A percentile compares a stretch with the other conserved stretches of the same genome.
phyloP scores from a whole-genome alignment of 2,113 vertebrate species.

The Rhineura floridana region DNA sequence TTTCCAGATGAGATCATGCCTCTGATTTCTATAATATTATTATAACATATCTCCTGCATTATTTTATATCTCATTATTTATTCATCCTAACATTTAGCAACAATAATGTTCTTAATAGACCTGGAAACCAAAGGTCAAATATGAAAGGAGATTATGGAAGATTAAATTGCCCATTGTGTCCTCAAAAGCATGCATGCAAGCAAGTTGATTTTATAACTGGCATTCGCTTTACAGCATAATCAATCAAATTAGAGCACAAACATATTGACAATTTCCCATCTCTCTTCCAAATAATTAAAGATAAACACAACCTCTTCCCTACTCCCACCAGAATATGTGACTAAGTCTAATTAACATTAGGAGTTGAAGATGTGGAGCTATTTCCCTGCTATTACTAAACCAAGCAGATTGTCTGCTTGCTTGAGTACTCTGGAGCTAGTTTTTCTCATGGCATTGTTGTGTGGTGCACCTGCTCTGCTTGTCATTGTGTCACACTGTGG shows the following conservation, averaged over 20 bases:
- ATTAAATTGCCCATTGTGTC: conserved; percentile 24
- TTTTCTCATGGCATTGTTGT: not conserved
- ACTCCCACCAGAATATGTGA: not conserved
- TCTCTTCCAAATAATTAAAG: conserved; percentile 26
- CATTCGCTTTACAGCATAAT: not conserved
- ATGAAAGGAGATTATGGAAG: not conserved
- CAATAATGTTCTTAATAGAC: not conserved
- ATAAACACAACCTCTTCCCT: conserved; percentile 10
- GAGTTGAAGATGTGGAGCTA: not conserved
- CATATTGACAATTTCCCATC: conserved; percentile 12
- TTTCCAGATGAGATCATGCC: conserved; percentile 1
- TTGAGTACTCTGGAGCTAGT: not conserved
- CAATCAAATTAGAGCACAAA: not conserved
- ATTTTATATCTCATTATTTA: conserved; percentile 27
- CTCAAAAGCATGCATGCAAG: not conserved
- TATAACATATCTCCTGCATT: not conserved
- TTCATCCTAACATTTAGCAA: conserved; percentile 11
- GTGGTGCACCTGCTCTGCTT: not conserved
- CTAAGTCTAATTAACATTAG: not conserved
- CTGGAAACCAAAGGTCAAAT: conserved; percentile 9
- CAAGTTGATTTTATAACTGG: not conserved
- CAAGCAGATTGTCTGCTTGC: not conserved
- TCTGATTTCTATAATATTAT: not conserved
- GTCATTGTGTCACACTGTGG: not conserved
- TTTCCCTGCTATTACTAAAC: not conserved